phyloP scores from a whole-genome alignment of 2,888 invertebrate genomes.

The Sussaba pulchella region DNA sequence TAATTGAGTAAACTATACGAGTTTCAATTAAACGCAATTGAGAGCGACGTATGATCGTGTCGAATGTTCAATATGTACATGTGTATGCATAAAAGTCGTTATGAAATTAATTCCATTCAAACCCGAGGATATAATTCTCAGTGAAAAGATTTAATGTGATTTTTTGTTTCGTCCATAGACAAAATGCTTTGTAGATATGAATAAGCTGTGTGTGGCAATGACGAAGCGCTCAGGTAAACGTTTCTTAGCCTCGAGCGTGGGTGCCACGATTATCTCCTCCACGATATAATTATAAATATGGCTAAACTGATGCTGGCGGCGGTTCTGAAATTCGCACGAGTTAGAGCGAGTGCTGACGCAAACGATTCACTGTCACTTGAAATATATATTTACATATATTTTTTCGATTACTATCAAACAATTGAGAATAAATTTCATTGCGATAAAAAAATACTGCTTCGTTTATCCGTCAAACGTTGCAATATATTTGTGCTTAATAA shows the following conservation, averaged over 20 bases:
- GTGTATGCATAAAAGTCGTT: neutral
- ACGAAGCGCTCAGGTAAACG: conserved; percentile 25
- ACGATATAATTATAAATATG: conserved; percentile 51
- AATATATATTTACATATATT: conserved; percentile 11
- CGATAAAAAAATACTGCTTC: too few relatives aligned
- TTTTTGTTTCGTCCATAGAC: too few relatives aligned
- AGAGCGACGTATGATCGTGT: conserved; percentile 40
- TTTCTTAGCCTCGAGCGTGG: conserved; percentile 42
- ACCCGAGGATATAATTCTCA: conserved; percentile 18
- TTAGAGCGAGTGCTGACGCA: conserved; percentile 46
- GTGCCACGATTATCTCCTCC: conserved; percentile 23
- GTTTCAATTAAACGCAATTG: conserved; percentile 61
- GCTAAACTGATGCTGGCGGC: conserved; percentile 47
- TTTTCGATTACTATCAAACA: too few relatives aligned
- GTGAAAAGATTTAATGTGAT: too few relatives aligned
- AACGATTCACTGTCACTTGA: conserved; percentile 18
- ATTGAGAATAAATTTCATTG: too few relatives aligned
- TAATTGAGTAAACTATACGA: conserved; percentile 36
- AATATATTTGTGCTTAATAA: too few relatives aligned
- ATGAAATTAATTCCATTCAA: conserved; percentile 26
- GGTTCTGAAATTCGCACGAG: conserved; percentile 29
- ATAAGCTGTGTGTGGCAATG: neutral
- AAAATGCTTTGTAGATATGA: too few relatives aligned
- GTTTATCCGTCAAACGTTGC: too few relatives aligned
- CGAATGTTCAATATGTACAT: conserved; percentile 39